phyloP scores from a whole-genome alignment of 1,140 invertebrate species.

The Drosophila melanica region DNA sequence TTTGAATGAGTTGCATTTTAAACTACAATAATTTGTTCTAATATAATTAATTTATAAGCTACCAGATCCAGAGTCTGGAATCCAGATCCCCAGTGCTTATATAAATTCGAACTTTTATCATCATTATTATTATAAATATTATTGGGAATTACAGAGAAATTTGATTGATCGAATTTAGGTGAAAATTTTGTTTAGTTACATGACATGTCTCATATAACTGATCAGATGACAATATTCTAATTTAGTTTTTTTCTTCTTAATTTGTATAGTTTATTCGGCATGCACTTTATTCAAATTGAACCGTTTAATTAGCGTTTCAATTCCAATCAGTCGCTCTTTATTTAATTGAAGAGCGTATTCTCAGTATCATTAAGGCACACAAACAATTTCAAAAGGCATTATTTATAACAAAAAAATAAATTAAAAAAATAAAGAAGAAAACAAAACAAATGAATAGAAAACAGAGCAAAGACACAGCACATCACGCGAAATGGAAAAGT shows the following conservation, averaged over 20 bases:
- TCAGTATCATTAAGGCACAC: conserved; percentile 30
- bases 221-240: not conserved
- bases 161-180: too few species aligned
- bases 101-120: too few species aligned
- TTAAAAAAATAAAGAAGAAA: conserved; percentile 4
- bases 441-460: conserved; percentile 25
- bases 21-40: too few species aligned
- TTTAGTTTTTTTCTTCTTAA: not conserved
- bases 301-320: not conserved
- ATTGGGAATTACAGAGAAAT: not conserved
- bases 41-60: too few species aligned
- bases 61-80: too few species aligned
- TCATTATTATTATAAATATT: not conserved
- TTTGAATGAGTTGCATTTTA: too few species aligned
- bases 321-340: conserved; percentile 16
- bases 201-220: not conserved
- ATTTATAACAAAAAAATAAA: conserved; percentile 15
- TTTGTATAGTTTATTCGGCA: not conserved
- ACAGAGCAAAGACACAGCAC: conserved; percentile 24
- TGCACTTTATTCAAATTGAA: conserved; percentile 10
- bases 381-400: conserved; percentile 20
- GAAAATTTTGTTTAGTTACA: too few species aligned
- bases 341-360: conserved; percentile 28
- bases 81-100: too few species aligned
- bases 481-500: conserved; percentile 54